Base-by-base conservation (phyloP, 2,888 invertebrate species). In the Fabriciana adippe region DNA sequence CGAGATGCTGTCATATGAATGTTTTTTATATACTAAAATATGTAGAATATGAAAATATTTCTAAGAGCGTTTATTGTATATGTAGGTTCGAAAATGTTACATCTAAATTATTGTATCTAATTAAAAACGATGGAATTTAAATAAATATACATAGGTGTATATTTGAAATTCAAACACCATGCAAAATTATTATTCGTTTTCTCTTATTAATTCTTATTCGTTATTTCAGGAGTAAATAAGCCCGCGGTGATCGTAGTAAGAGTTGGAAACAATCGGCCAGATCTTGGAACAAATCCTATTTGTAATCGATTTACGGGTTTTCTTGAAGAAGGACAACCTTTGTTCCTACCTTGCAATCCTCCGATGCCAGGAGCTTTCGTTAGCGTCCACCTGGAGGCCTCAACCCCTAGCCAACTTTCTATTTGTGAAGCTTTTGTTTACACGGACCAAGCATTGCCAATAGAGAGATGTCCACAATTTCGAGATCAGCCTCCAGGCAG, bases 331-430 rank as follows among this genome's bases (percentile, higher is more conserved):
- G 98, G 98, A 0, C 97, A 97, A 80, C 98, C 98, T 0, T 93
- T 98, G 6, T 98, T 98, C 89, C 88, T 98, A 62, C 98, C 98
- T 0, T 98, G 98, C 91, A 97, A 97, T 87, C 98, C 98, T 1
- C 98, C 98, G 0, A 98, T 98, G 97, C 97, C 98, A 0, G 98
- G 98, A 0, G 98, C 98, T 11, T 98, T 98, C 85, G 98, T 98
- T 72, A 97, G 97, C 76, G 97, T 98, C 0, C 98, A 98, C 81
- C 85, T 98, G 67, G 98, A 98, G 89, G 95, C 96, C 0, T 93
- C 95, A 0, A 82, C 92, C 0, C 94, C 96, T 0, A 96, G 95
- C 72, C 97, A 97, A 72, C 91, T 98, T 15, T 97, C 97, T 0
- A 96, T 98, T 14, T 98, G 98, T 83, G 98, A 98, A 86, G 97